These are phyloP conservation scores for Zaprionus camerounensis DNA, from an alignment of 1,140 invertebrate genomes.

Conservation along the genomic window DNA sequence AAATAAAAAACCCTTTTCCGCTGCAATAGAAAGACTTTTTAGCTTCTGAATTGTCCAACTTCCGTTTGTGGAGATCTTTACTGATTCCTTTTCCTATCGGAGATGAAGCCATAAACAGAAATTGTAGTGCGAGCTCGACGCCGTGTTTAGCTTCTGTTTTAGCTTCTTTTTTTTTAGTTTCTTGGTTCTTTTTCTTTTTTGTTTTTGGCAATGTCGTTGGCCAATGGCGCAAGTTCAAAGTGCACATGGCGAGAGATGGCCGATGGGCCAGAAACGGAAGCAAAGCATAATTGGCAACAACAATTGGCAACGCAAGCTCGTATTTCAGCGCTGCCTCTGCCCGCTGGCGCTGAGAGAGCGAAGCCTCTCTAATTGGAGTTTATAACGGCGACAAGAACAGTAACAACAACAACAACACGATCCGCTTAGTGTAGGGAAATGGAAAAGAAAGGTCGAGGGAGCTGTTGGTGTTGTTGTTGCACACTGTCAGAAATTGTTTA, in stretches of 20 bases:
- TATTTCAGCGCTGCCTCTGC: not conserved
- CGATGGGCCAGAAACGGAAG: slow-evolving; percentile 47
- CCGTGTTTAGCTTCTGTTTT: not conserved
- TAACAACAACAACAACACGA: slow-evolving; percentile 14
- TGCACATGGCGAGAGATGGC: slow-evolving; percentile 42
- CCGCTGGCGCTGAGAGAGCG: slow-evolving; percentile 3
- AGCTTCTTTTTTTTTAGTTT: slow-evolving; percentile 5
- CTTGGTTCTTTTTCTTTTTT: not conserved
- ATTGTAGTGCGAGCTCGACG: slow-evolving; percentile 8
- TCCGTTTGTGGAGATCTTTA: not conserved
- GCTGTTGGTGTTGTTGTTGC: not conserved
- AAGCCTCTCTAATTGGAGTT: slow-evolving; percentile 35
- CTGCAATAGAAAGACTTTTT: not conserved
- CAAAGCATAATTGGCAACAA: slow-evolving; percentile 37
- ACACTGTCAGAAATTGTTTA: not conserved
- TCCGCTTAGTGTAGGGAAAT: not conserved
- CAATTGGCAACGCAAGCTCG: slow-evolving; percentile 12
- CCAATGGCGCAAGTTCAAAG: slow-evolving; percentile 54
- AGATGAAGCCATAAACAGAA: slow-evolving; percentile 21
- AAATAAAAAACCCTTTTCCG: not conserved
- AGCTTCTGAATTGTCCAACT: not conserved
- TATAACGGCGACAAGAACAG: slow-evolving; percentile 17
- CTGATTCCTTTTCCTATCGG: not conserved
- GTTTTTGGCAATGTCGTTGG: slow-evolving; percentile 27
- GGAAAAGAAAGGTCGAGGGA: slow-evolving; percentile 5